phyloP scores from a whole-genome alignment of 37 sponge, comb jelly and placozoan genomes.

The Petrosia ficiformis region DNA sequence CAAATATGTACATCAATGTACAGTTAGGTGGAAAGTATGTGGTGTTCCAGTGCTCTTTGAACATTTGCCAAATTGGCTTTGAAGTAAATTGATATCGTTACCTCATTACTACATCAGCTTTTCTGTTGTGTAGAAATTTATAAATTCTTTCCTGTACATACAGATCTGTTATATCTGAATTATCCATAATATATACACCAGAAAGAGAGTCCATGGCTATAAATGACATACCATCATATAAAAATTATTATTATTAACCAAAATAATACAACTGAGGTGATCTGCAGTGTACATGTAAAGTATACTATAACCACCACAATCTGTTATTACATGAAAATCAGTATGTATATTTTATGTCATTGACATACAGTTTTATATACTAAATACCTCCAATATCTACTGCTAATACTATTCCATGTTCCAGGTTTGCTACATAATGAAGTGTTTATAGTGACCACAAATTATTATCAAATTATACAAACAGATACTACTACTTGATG shows the following conservation, averaged over 20 bases:
- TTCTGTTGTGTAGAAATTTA: constrained; percentile 15
- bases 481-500: background rate
- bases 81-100: background rate
- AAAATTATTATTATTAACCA: background rate
- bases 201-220: constrained; percentile 40
- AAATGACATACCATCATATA: background rate
- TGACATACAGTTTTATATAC: background rate
- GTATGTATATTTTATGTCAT: too few species aligned
- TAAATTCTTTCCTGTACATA: constrained; percentile 7
- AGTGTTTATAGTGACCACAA: background rate
- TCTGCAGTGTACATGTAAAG: too few species aligned
- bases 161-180: constrained; percentile 26
- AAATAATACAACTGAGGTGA: too few species aligned
- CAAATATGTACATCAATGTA: too few species aligned
- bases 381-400: constrained; percentile 57
- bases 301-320: too few species aligned
- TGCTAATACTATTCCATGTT: constrained; percentile 47
- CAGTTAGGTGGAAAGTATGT: too few species aligned
- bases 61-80: background rate
- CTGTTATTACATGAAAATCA: too few species aligned
- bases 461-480: background rate
- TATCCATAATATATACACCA: constrained; percentile 41
- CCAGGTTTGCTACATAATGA: background rate
- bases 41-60: too few species aligned
- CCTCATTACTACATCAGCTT: constrained; percentile 74